Conservation (phyloP, 2,113 vertebrate species). For the Anseranas semipalmata region DNA sequence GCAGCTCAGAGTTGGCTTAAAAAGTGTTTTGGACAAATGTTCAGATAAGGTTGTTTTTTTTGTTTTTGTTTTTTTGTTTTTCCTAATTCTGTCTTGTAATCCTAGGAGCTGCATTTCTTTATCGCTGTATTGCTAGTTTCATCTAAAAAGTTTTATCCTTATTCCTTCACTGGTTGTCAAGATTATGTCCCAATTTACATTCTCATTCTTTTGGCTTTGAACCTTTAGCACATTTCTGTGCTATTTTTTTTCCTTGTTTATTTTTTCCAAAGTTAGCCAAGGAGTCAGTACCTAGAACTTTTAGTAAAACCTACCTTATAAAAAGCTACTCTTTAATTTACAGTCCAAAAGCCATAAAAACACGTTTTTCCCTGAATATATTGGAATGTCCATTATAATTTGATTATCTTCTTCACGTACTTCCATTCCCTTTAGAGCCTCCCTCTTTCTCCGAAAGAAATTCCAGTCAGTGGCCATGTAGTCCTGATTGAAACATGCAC, state of each 20-base stretch:
- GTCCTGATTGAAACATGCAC: conserved; percentile 15
- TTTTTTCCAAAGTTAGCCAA: not conserved
- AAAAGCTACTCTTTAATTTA: conserved; percentile 12
- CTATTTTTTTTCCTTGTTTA: not conserved
- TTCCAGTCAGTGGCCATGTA: not conserved
- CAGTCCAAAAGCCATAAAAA: not conserved
- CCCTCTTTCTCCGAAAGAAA: not conserved
- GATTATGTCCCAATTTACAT: not conserved
- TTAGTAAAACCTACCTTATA: not conserved
- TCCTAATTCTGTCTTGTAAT: not conserved
- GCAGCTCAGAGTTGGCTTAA: not conserved
- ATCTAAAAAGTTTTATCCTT: not conserved
- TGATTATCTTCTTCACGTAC: not conserved
- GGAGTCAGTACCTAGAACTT: not conserved
- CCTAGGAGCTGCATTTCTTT: not conserved
- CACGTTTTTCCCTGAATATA: not conserved
- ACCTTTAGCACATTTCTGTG: not conserved
- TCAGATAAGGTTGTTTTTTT: not conserved
- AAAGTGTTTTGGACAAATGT: not conserved
- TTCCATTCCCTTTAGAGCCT: not conserved
- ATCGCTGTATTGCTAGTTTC: not conserved
- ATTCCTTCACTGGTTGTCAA: not conserved
- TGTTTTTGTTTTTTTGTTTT: too few species aligned
- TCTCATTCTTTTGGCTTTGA: not conserved
- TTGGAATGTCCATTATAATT: not conserved